Evolutionary conservation across 2,888 invertebrate genomes (phyloP), one percentile per base, ranked within the genome.

Genomic region (Leptura quadrifasciata): DNA sequence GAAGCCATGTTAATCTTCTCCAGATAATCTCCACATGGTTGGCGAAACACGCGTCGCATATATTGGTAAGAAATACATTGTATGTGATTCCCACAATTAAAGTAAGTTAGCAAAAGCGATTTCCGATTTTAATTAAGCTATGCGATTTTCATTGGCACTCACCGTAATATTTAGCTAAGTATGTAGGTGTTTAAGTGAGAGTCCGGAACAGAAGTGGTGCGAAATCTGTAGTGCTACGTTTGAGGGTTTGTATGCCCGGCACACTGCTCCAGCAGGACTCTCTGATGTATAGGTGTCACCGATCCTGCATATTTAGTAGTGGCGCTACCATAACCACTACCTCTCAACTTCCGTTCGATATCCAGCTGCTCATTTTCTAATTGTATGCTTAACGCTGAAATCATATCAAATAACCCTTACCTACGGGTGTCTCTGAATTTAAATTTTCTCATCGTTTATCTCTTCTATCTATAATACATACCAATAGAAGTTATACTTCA

Each of bases 231-330:
- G 61, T 75, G 79, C 72, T 73, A 73, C 76, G 55, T 74, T 76
- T 79, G 63, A 75, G 74, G 81, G 81, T 85, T 85, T 82, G 85
- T 86, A 86, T 85, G 85, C 85, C 80, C 79, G 70, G 82, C 84
- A 83, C 83, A 84, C 81, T 82, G 77, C 80, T 80, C 78, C 82
- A 79, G 76, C 80, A 84, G 85, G 85, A 84, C 84, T 83, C 82
- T 83, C 85, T 87, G 86, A 87, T 87, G 85, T 87, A 87, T 87
- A 85, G 86, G 85, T 87, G 87, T 86, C 86, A 85, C 85, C 84
- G 84, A 85, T 86, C 86, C 86, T 87, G 87, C 85, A 87, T 87
- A 87, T 87, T 87, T 87, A 87, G 86, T 85, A 86, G 86, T 83
- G 76, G 77, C 75, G 80, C 74, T 78, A 72, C 61, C 72, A 57